Base-by-base conservation (phyloP, 2,888 invertebrate genomes). In the Perithous albicinctus region DNA sequence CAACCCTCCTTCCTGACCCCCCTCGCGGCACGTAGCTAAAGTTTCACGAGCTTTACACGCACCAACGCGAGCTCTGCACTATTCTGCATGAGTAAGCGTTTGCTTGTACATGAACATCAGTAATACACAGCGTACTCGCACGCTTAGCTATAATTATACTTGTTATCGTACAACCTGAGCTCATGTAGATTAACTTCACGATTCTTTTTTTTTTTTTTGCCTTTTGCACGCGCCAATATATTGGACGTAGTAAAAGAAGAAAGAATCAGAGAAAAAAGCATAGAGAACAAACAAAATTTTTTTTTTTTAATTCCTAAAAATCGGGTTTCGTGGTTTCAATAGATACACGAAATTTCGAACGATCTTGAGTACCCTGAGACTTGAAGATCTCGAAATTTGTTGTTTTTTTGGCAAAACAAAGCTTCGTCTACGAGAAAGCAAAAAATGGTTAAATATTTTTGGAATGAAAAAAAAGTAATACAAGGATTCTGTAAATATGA, bases 41-140 rank as follows among this genome's bases (percentile, higher is more conserved):
- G 38, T 51, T 69, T 69, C 69, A 41, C 69, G 54, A 69, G 38
- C 54, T 69, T 69, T 69, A 69, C 69, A 69, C 69, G 69, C 69
- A 69, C 51, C 23, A 51, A 35, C 51, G 35, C 35, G 12, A n/a
- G 1, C 7, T 18, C 29, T 64, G 23, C 35, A 38, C 54, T 26
- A 38, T 38, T 38, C 51, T 23, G 69, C 54, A 38, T n/a, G 51
- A 29, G 23, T 35, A 23, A 26, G 26, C 59, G 15, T 29, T 48
- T 18, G 67, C 32, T 8, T 35, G 32, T 51, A 67, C 8, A 48
- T 18, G 32, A 32, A 29, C 15, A 26, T 32, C 35, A 3, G 51
- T 48, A 66, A 48, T 48, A 32, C 66, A 48, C 10, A 8, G 48
- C 12, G 35, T 38, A 51, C n/a, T 51, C 35, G 67, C 48, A 51